Conservation (phyloP, 2,113 vertebrate species). For the Crotalus horridus region DNA sequence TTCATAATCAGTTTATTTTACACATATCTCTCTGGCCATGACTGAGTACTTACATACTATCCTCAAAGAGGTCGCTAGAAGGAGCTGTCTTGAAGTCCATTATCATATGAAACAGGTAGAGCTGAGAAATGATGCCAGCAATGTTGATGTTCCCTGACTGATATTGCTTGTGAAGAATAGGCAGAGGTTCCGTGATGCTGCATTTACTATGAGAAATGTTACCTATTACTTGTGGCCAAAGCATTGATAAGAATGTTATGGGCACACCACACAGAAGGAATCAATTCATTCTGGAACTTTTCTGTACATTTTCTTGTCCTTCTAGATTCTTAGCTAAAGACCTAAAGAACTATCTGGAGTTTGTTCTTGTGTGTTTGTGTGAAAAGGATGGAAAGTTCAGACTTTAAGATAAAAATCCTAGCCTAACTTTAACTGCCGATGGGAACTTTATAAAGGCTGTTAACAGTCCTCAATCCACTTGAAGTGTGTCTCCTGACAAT, state of each 20-base stretch:
- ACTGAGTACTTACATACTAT: neutral
- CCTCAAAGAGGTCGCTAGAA: neutral
- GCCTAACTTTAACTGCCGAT: neutral
- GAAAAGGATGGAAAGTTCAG: neutral
- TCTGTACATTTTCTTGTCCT: too few relatives aligned
- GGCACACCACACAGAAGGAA: too few relatives aligned
- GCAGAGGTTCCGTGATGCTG: neutral
- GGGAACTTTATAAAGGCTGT: neutral
- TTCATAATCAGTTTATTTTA: neutral
- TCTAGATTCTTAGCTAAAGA: too few relatives aligned
- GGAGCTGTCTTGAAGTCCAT: neutral
- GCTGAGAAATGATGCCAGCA: neutral
- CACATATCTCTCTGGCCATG: neutral
- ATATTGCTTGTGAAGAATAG: neutral
- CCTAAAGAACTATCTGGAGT: too few relatives aligned
- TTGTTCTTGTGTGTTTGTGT: neutral
- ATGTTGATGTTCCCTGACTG: neutral
- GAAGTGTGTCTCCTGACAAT: too few relatives aligned
- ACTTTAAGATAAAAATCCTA: neutral
- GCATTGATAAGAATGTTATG: too few relatives aligned
- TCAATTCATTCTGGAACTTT: too few relatives aligned
- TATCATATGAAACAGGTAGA: neutral
- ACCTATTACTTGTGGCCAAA: too few relatives aligned
- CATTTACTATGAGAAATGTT: too few relatives aligned
- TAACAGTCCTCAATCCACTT: neutral